Evolutionary conservation across 2,888 invertebrate species (phyloP).

Genomic region (Andrena haemorrhoa): DNA sequence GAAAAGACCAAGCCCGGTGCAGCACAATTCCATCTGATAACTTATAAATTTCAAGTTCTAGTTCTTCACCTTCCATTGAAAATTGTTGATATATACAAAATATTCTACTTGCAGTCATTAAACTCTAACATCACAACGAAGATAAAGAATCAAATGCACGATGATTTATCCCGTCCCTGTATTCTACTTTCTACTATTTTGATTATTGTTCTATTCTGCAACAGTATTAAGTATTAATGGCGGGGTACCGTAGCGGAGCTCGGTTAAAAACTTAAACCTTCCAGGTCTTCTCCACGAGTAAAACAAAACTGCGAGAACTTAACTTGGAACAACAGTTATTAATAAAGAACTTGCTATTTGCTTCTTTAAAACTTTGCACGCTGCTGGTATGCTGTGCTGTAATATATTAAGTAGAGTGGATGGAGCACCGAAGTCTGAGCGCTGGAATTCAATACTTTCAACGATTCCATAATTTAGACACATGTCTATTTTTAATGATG

Average conservation of each 20-base stretch:
- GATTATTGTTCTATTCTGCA: constrained; percentile 5
- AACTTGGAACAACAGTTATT: constrained; percentile 48
- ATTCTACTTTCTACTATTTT: neutral
- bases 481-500: neutral
- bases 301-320: constrained; percentile 18
- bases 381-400: constrained; percentile 9
- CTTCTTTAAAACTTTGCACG: constrained; percentile 29
- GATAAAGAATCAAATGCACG: no score
- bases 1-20: no score
- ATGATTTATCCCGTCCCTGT: neutral
- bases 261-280: constrained; percentile 39
- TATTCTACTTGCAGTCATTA: no score
- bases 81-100: no score
- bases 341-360: constrained; percentile 49
- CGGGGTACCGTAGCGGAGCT: neutral
- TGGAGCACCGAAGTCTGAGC: neutral
- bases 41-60: no score
- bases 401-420: constrained; percentile 35
- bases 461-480: neutral
- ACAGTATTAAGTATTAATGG: neutral
- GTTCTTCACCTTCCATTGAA: no score
- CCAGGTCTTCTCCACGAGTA: neutral
- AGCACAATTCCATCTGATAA: no score
- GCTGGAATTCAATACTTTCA: neutral
- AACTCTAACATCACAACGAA: no score